Evolutionary conservation across 1,140 invertebrate genomes (phyloP), one percentile per base, ranked within the genome.

Genomic region (Asbolus verrucosus): DNA sequence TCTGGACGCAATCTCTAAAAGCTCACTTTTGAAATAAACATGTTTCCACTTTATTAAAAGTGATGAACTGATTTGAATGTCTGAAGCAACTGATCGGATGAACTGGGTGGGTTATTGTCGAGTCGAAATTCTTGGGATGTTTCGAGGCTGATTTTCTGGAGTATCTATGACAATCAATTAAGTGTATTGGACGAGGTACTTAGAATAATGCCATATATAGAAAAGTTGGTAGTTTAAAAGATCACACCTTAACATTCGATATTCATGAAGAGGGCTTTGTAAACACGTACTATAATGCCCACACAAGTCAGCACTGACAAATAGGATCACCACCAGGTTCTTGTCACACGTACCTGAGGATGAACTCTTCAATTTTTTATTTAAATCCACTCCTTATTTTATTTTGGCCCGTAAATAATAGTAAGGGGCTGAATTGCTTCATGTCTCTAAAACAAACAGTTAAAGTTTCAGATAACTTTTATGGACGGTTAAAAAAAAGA

Each of bases 191-290:
- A 33, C 27, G 24, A 54, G 41, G 13, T 60, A 54, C 31, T 67
- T 67, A 38, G 18, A 36, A 59, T 60, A 24, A 60, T 67, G 50
- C 66, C 66, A 41, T 54, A 60, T 67, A 67, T 67, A 41, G 66
- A 18, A 41, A 60, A 67, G 46, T 67, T 60, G 66, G 46, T 60
- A 41, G 46, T 67, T 59, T 59, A 33, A 18, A 67, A 50, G 46
- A 67, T 67, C 66, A 67, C 66, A 67, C 66, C 66, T 67, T 59
- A 54, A 31, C 66, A 67, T 67, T 67, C 50, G 50, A 67, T 67
- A 67, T 60, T 67, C 66, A 67, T 67, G 50, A 38, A 67, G 31
- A 39, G 50, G 66, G 30, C 50, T 67, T 60, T 60, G 66, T 67
- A 67, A 60, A 67, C 66, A 67, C 50, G 50, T 39, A 67, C 36